phyloP scores from a whole-genome alignment of 2,888 invertebrate genomes.

The Periphyllus acericola region DNA sequence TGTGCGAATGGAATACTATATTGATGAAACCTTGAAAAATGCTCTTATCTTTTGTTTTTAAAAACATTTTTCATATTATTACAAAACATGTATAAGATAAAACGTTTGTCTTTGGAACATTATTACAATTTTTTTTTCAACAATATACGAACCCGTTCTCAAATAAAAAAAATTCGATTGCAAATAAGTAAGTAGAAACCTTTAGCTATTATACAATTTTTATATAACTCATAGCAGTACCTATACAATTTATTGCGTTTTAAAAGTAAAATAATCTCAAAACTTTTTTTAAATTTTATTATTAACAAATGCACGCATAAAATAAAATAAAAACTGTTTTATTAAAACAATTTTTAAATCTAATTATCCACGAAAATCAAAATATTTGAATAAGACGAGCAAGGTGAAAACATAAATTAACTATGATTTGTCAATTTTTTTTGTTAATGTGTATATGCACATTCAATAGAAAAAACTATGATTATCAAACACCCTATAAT shows the following conservation, averaged over 20 bases:
- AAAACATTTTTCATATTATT: neutral
- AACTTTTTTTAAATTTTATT: no score
- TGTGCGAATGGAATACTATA: neutral
- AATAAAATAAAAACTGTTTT: no score
- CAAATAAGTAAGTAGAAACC: neutral
- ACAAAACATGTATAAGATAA: neutral
- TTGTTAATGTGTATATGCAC: neutral
- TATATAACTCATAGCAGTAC: neutral
- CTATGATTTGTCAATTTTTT: no score
- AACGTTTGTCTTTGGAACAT: neutral
- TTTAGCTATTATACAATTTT: neutral
- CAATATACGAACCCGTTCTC: neutral
- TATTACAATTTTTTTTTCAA: neutral
- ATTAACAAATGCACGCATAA: no score
- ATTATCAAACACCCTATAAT: neutral
- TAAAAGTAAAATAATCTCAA: no score
- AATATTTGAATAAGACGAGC: neutral
- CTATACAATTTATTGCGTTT: no score
- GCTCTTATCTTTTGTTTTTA: neutral
- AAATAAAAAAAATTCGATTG: neutral
- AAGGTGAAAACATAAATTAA: neutral
- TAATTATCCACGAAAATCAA: no score
- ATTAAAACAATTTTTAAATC: neutral
- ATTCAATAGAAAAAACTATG: neutral
- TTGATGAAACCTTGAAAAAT: conserved; percentile 7